Percentiles rank a stretch among this genome's conserved stretches.
These are phyloP conservation scores for Mactra quadrangularis DNA, from an alignment of 1,140 invertebrate species.

Conservation along the genomic window DNA sequence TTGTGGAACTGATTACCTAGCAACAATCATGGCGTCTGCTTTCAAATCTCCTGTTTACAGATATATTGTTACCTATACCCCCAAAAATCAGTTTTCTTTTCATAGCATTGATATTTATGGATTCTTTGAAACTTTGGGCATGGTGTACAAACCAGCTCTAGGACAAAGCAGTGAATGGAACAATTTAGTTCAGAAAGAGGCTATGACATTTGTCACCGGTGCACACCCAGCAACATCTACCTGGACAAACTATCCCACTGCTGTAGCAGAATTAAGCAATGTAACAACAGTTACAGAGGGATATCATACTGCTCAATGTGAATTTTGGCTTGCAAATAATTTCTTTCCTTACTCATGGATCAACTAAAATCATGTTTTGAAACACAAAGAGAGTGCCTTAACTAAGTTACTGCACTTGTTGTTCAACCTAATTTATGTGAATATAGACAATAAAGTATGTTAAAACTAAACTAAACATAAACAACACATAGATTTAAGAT, in stretches of 20 bases:
- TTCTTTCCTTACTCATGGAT: conserved; percentile 58
- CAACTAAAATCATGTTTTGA: conserved; percentile 30
- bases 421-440: no score
- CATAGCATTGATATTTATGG: conserved; percentile 65
- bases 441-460: no score
- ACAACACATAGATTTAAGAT: no score
- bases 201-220: conserved; percentile 9
- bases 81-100: conserved; percentile 49
- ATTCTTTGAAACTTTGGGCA: conserved; percentile 60
- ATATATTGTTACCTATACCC: conserved; percentile 39
- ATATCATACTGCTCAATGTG: conserved; percentile 52
- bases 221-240: conserved; percentile 4
- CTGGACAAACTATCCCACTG: conserved; percentile 9
- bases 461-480: no score
- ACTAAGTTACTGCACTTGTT: no score
- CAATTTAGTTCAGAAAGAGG: conserved; percentile 19
- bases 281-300: conserved; percentile 2
- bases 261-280: background rate
- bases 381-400: no score
- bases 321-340: conserved; percentile 54
- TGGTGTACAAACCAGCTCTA: conserved; percentile 1
- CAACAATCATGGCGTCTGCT: background rate
- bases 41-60: conserved; percentile 36
- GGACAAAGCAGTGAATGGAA: conserved; percentile 14
- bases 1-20: conserved; percentile 63